Evolutionary conservation across 1,140 invertebrate genomes (phyloP).

Genomic region (fruit fly (Drosophila melanogaster)): DNA sequence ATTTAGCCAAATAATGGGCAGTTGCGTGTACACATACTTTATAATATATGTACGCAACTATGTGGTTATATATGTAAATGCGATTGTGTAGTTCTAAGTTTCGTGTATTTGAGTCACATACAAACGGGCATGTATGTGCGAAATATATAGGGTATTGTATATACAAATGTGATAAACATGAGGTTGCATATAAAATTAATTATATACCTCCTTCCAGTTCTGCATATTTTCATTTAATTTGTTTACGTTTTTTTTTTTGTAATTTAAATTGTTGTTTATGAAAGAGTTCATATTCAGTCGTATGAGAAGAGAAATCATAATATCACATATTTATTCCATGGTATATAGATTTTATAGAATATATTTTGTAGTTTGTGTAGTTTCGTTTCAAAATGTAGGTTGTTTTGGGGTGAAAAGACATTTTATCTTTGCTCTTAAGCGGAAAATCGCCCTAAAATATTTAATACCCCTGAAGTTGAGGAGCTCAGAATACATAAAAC

Average conservation of each 20-base stretch:
- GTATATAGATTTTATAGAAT: slow-evolving; percentile 36
- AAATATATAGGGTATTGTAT: slow-evolving; percentile 57
- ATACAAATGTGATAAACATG: slow-evolving; percentile 67
- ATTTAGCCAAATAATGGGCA: slow-evolving; percentile 14
- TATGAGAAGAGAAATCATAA: slow-evolving; percentile 79
- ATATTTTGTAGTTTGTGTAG: slow-evolving; percentile 32
- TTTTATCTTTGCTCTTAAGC: not conserved
- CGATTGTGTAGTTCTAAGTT: slow-evolving; percentile 23
- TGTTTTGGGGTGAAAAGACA: not conserved
- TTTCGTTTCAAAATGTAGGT: slow-evolving; percentile 1
- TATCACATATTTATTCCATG: slow-evolving; percentile 68
- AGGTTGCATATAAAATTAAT: slow-evolving; percentile 78
- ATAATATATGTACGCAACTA: slow-evolving; percentile 3
- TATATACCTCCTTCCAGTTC: slow-evolving; percentile 85
- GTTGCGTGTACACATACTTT: slow-evolving; percentile 7
- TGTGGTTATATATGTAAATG: slow-evolving; percentile 32
- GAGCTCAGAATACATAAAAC: not conserved
- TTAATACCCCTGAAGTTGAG: not conserved
- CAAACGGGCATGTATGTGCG: slow-evolving; percentile 57
- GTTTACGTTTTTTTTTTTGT: slow-evolving; percentile 39
- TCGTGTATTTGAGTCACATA: slow-evolving; percentile 48
- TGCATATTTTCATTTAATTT: slow-evolving; percentile 66
- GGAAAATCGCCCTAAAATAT: not conserved
- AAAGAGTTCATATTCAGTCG: slow-evolving; percentile 59
- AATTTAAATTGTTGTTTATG: slow-evolving; percentile 46